Evolutionary conservation across 2,113 vertebrate species (phyloP), one percentile per base, ranked within the genome.

Genomic region (Actenoides hombroni): DNA sequence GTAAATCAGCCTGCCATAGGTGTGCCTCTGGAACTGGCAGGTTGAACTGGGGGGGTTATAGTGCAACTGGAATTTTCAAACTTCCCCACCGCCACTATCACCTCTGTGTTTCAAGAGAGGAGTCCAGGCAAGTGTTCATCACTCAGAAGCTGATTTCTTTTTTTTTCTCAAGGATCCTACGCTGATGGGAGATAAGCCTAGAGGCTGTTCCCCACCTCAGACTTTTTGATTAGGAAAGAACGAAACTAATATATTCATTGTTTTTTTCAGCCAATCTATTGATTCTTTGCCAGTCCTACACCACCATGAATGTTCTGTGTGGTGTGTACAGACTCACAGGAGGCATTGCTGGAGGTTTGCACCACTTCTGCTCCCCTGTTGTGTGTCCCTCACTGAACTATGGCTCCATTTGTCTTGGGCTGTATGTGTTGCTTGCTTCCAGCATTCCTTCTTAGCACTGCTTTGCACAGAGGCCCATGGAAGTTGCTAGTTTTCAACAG

Each of bases 21-120:
- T 8, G 13, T 37, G 53, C 15, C 28, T 61, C 37, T 15, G 20
- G 23, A 65, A 5, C 44, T 7, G 77, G 15, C 49, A 57, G 60
- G 60, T 13, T 69, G 15, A 87, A 18, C 18, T 37, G 4, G 2
- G 13, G 8, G 14, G 65, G 59, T 83, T 59, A 23, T 13, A 17
- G 11, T 44, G 49, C 42, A 91, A 31, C 16, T 31, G 14, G 60
- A 1, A 12, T 68, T 46, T 71, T 54, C 9, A 44, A 46, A 48
- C 54, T 42, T 40, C 40, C 3, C 7, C 5, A 7, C n/a, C 1
- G 4, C 6, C 4, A 9, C 0, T 33, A 8, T 85, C 37, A 44
- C 5, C 11, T 51, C 61, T 51, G 29, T 23, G 3, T 57, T 77
- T 29, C 37, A 70, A 28, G n/a, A 56, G 40, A 14, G 33, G 13